A percentile compares a stretch with the other conserved stretches of the same genome.
Conservation (phyloP, 2,888 invertebrate genomes). For the Machimus atricapillus region DNA sequence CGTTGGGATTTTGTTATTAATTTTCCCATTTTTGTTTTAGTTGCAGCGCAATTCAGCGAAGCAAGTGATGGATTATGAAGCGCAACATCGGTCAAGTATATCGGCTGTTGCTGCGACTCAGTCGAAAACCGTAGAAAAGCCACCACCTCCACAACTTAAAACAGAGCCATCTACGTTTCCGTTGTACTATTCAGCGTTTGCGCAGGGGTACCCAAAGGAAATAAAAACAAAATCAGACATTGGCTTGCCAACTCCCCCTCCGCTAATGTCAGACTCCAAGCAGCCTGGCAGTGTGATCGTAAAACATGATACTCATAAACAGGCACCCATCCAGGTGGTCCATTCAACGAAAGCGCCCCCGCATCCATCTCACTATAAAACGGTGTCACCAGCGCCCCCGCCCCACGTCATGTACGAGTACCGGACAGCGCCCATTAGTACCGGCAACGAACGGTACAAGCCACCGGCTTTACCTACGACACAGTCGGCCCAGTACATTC, state of each 20-base stretch:
- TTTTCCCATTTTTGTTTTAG: constrained; percentile 24
- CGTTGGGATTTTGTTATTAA: neutral
- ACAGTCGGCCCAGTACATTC: constrained; percentile 51
- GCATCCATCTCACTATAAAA: constrained; percentile 43
- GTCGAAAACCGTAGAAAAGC: constrained; percentile 48
- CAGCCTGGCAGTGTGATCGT: constrained; percentile 71
- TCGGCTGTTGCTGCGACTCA: constrained; percentile 23
- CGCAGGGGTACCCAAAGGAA: constrained; percentile 45
- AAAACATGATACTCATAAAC: constrained; percentile 67
- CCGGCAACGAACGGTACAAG: constrained; percentile 58
- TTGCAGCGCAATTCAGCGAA: constrained; percentile 43
- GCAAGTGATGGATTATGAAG: constrained; percentile 44
- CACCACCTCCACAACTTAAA: constrained; percentile 61
- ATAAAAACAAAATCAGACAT: constrained; percentile 45
- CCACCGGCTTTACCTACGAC: constrained; percentile 61
- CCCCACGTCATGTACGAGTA: constrained; percentile 55
- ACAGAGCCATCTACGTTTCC: constrained; percentile 69
- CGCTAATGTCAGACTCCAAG: constrained; percentile 73
- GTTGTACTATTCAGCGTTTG: constrained; percentile 65
- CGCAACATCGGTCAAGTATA: constrained; percentile 39
- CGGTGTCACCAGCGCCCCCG: constrained; percentile 57
- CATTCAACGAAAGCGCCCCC: constrained; percentile 42
- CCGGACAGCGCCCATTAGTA: constrained; percentile 61
- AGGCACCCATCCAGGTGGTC: constrained; percentile 51
- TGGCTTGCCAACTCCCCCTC: constrained; percentile 70